phyloP scores from a whole-genome alignment of 2,797 vertebrate genomes.

The Urophycis tenuis region DNA sequence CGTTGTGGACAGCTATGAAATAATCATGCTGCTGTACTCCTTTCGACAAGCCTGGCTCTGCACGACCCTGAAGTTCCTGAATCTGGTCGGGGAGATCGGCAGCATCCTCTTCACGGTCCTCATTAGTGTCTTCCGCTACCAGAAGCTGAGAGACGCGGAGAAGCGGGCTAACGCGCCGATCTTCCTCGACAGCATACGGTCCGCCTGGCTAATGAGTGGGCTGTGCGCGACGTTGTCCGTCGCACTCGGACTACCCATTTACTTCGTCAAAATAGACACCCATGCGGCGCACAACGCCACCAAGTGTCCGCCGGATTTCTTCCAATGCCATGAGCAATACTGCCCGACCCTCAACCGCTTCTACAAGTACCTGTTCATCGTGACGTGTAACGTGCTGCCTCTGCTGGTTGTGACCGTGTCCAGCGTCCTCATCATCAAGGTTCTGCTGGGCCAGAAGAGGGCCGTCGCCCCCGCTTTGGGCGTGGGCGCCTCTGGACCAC shows the following conservation, averaged over 20 bases:
- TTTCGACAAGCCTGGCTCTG: slow-evolving; percentile 31
- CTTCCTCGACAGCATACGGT: slow-evolving; percentile 54
- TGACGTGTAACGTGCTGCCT: slow-evolving; percentile 59
- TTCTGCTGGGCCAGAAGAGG: slow-evolving; percentile 50
- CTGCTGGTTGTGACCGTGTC: slow-evolving; percentile 59
- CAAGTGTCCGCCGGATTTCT: slow-evolving; percentile 57
- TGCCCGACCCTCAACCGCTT: slow-evolving; percentile 47
- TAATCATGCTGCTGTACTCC: slow-evolving; percentile 10
- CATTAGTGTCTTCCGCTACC: slow-evolving; percentile 69
- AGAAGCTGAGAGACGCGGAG: slow-evolving; percentile 63
- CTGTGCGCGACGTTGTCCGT: slow-evolving; percentile 40
- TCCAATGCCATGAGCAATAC: slow-evolving; percentile 43
- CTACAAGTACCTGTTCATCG: slow-evolving; percentile 63
- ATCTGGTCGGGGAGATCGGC: slow-evolving; percentile 50
- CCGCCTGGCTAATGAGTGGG: slow-evolving; percentile 40
- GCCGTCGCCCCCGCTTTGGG: slow-evolving; percentile 23
- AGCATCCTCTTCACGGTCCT: slow-evolving; percentile 71
- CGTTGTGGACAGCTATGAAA: slow-evolving; percentile 58
- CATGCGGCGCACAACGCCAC: neutral
- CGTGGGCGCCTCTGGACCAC: slow-evolving; percentile 6
- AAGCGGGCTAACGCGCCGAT: slow-evolving; percentile 48
- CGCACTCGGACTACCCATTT: slow-evolving; percentile 50
- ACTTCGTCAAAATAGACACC: slow-evolving; percentile 28
- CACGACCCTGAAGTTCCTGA: slow-evolving; percentile 55
- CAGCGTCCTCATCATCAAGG: slow-evolving; percentile 56